phyloP scores from a whole-genome alignment of 2,888 invertebrate species.

The Caenorhabditis sulstoni region DNA sequence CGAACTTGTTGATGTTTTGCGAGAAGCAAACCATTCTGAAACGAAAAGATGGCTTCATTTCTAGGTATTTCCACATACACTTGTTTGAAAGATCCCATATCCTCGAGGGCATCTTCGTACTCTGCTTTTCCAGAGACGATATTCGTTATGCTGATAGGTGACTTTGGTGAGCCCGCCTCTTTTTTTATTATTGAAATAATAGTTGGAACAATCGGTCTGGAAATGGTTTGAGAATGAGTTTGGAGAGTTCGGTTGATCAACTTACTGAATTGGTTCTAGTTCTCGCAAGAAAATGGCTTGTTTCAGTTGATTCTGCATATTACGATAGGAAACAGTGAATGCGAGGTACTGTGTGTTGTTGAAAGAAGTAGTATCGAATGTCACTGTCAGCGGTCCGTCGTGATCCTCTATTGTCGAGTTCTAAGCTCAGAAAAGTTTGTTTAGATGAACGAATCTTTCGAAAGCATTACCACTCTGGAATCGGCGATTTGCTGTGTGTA shows the following conservation, averaged over 20 bases:
- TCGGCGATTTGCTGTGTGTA: background rate
- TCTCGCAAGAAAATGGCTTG: slow-evolving; percentile 16
- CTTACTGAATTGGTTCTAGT: slow-evolving; percentile 17
- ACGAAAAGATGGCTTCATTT: background rate
- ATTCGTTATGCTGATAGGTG: slow-evolving; percentile 2
- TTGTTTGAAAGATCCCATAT: slow-evolving; percentile 19
- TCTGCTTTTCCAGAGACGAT: slow-evolving; percentile 35
- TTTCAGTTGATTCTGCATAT: background rate
- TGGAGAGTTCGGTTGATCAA: background rate
- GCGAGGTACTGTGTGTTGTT: slow-evolving; percentile 27
- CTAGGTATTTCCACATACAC: slow-evolving; percentile 11
- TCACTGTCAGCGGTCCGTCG: slow-evolving; percentile 21
- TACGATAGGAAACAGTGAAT: slow-evolving; percentile 17
- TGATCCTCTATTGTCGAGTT: background rate
- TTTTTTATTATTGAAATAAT: slow-evolving; percentile 11
- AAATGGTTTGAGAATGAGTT: background rate
- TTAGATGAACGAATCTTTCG: no score
- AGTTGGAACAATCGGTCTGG: slow-evolving; percentile 2
- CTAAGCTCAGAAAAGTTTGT: slow-evolving; percentile 6
- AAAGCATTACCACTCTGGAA: slow-evolving; percentile 8
- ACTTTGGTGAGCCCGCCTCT: background rate
- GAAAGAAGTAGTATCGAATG: slow-evolving; percentile 32
- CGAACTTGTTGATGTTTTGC: slow-evolving; percentile 27
- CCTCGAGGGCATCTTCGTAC: slow-evolving; percentile 24
- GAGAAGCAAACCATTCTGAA: slow-evolving; percentile 42